Evolutionary conservation across 2,113 vertebrate species (phyloP).

Genomic region (Neotoma lepida): DNA sequence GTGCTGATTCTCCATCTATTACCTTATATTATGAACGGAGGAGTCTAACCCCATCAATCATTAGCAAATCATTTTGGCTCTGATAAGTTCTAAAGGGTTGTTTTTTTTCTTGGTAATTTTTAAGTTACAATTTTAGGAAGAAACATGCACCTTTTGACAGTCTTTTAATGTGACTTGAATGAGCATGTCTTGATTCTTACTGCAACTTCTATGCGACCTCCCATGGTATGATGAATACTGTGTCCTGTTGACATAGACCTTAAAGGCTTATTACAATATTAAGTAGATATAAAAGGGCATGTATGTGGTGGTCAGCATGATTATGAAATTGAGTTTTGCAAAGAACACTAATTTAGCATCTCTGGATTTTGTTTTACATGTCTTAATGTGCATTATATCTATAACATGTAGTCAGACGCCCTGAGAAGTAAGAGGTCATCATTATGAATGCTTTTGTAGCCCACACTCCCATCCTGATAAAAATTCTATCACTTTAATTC

Average conservation of each 20-base stretch:
- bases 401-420: background rate
- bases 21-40: slow-evolving; percentile 9
- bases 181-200: background rate
- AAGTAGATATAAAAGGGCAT: background rate
- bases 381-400: background rate
- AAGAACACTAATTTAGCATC: background rate
- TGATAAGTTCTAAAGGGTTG: background rate
- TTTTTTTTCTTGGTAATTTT: background rate
- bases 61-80: slow-evolving; percentile 5
- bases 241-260: slow-evolving; percentile 1
- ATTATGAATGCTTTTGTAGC: background rate
- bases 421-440: background rate
- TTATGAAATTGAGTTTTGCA: background rate
- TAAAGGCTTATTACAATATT: background rate
- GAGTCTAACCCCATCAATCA: slow-evolving; percentile 29
- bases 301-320: background rate
- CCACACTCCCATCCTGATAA: background rate
- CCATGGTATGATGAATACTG: background rate
- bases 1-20: background rate
- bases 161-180: slow-evolving; percentile 15
- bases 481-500: background rate
- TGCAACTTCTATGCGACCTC: background rate
- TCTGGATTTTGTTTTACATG: slow-evolving; percentile 23
- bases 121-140: slow-evolving; percentile 18
- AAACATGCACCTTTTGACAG: slow-evolving; percentile 14